Evolutionary conservation across 2,888 invertebrate genomes (phyloP).

Genomic region (Rhagophthalmus giganteus): DNA sequence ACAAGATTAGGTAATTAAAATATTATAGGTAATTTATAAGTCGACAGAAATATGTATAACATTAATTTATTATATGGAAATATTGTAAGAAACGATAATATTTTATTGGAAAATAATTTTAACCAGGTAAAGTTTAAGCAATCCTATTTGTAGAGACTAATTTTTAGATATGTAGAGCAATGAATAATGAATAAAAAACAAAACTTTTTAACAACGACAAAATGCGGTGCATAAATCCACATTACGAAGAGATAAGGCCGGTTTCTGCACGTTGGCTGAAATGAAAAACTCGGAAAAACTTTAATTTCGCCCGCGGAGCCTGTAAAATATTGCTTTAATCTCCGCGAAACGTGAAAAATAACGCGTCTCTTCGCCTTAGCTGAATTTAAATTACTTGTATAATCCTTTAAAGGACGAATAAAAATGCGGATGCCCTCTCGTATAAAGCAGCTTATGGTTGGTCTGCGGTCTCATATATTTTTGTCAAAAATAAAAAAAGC

Average conservation of each 20-base stretch:
- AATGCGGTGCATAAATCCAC: slow-evolving; percentile 47
- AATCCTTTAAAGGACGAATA: slow-evolving; percentile 51
- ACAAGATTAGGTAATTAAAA: too few species aligned
- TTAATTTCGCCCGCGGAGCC: slow-evolving; percentile 50
- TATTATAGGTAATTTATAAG: too few species aligned
- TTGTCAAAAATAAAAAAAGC: slow-evolving; percentile 22
- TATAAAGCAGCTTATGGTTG: slow-evolving; percentile 37
- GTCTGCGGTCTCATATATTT: slow-evolving; percentile 26
- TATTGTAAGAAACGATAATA: too few species aligned
- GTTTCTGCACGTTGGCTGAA: slow-evolving; percentile 51
- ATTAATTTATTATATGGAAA: too few species aligned
- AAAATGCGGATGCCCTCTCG: slow-evolving; percentile 40
- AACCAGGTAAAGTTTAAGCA: too few species aligned
- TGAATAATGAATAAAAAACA: slow-evolving; percentile 29
- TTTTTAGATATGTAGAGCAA: slow-evolving; percentile 24
- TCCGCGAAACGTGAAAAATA: slow-evolving; percentile 54
- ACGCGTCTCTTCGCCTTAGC: slow-evolving; percentile 54
- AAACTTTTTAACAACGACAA: slow-evolving; percentile 36
- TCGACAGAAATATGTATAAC: too few species aligned
- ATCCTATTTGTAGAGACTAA: slow-evolving; percentile 13
- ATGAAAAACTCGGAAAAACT: slow-evolving; percentile 51
- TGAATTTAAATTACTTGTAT: slow-evolving; percentile 56
- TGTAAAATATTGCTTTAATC: slow-evolving; percentile 58
- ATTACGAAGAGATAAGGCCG: slow-evolving; percentile 51
- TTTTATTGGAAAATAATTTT: too few species aligned